Evolutionary conservation across 2,797 vertebrate genomes (phyloP).

Genomic region (Microhierax caerulescens): DNA sequence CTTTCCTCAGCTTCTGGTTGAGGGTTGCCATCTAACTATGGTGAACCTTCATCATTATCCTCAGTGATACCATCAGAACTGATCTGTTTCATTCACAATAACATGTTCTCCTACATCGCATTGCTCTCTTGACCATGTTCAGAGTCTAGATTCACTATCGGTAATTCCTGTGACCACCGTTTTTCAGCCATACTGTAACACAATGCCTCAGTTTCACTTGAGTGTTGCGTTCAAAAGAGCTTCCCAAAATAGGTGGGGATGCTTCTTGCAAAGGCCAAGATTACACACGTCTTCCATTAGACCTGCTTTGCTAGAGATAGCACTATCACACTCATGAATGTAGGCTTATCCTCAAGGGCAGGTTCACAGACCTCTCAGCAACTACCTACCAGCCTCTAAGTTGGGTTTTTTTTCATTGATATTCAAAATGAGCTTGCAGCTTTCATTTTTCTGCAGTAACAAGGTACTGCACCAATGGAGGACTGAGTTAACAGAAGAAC

Average conservation of each 20-base stretch:
- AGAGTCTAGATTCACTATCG: neutral
- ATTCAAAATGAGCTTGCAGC: neutral
- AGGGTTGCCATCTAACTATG: too few relatives aligned
- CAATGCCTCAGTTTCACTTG: neutral
- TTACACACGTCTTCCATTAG: rapidly evolving
- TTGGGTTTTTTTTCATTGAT: neutral
- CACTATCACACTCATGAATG: neutral
- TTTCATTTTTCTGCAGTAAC: neutral
- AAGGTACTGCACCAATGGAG: neutral
- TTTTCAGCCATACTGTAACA: neutral
- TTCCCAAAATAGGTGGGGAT: neutral
- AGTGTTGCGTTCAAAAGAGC: neutral
- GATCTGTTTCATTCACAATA: neutral
- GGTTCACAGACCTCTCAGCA: neutral
- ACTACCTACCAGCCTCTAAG: neutral
- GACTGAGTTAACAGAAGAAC: neutral
- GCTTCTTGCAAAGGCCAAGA: neutral
- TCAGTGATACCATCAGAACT: neutral
- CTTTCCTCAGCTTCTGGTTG: neutral
- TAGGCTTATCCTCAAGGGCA: neutral
- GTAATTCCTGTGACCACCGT: neutral
- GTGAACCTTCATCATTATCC: neutral
- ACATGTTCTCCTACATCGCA: neutral
- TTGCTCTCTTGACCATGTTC: neutral
- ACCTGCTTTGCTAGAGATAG: neutral